Evolutionary conservation across 2,888 invertebrate genomes (phyloP), one percentile per base, ranked within the genome.

Genomic region (Pseudolycoriella hygida): DNA sequence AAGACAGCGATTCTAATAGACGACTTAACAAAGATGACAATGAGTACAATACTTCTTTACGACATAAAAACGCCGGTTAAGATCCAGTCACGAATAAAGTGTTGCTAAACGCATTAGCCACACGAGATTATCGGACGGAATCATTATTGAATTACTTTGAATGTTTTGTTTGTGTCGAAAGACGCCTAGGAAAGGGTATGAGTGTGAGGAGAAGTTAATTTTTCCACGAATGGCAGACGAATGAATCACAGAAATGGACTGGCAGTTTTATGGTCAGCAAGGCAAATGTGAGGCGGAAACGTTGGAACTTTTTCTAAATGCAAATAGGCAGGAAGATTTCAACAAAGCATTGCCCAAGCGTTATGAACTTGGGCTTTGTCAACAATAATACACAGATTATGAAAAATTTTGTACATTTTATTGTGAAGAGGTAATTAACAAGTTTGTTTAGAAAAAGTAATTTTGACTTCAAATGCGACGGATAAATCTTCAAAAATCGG

Each of bases 1-100:
- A 71, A 76, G 49, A 82, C 86, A 1, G 80, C 76, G 1, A 77
- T 88, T 54, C 67, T 80, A 20, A 62, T 81, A 3, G 57, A 70
- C n/a, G 76, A 86, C 55, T 85, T 74, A 64, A 76, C 47, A 54
- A 58, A 1, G 68, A 83, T 55, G 74, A 79, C 55, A 59, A 56
- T 12, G 67, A 72, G 44, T 88, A 87, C 59, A 70, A 77, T 50
- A 60, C 68, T 45, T 77, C 78, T 60, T 65, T 85, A 51, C 59
- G 65, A 42, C 86, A 84, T 60, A 88, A 88, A 62, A 4, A 8
- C 4, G 5, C 8, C 25, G 25, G 8, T 25, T 8, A 6, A 14
- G 61, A 58, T 6, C 60, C 66, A 48, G 55, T 77, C 31, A 60
- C 60, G 2, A 78, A 77, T 56, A 42, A 58, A 17, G 58, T 53